Percentiles rank a stretch among this genome's conserved stretches.
These are phyloP conservation scores for Monopis laevigella DNA, from an alignment of 2,888 invertebrate species.

Conservation along the genomic window DNA sequence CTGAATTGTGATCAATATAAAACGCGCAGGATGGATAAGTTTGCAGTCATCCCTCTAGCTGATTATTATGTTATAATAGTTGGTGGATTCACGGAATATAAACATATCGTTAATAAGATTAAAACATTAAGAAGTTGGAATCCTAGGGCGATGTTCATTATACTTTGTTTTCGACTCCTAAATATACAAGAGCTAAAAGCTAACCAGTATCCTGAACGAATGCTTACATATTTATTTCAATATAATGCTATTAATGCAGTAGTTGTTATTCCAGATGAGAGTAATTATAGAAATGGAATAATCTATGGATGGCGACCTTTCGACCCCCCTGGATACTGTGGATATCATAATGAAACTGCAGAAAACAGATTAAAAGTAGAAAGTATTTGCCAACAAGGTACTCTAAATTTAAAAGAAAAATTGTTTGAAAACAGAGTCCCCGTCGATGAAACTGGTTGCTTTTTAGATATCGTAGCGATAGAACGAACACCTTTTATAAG, in stretches of 20 bases:
- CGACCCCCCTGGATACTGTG: constrained; percentile 48
- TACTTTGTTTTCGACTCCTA: constrained; percentile 34
- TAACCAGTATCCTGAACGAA: constrained; percentile 31
- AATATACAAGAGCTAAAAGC: constrained; percentile 16
- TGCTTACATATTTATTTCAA: constrained; percentile 38
- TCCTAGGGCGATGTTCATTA: constrained; percentile 40
- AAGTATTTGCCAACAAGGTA: constrained; percentile 37
- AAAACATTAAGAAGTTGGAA: constrained; percentile 44
- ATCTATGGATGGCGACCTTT: constrained; percentile 46
- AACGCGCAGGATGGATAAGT: constrained; percentile 29
- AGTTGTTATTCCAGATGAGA: constrained; percentile 33
- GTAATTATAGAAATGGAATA: constrained; percentile 31
- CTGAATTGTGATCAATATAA: constrained; percentile 18
- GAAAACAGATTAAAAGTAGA: constrained; percentile 32
- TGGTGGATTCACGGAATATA: constrained; percentile 35
- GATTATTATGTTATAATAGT: constrained; percentile 42
- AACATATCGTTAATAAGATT: constrained; percentile 30
- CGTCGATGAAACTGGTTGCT: constrained; percentile 48
- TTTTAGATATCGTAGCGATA: constrained; percentile 51
- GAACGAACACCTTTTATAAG: constrained; percentile 63
- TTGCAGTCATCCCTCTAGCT: constrained; percentile 28
- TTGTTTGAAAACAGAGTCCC: constrained; percentile 34
- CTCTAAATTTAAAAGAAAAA: constrained; percentile 24
- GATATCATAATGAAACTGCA: constrained; percentile 41
- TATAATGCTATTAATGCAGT: constrained; percentile 39